phyloP scores from a whole-genome alignment of 2,888 invertebrate species.

The Graphium colonna region DNA sequence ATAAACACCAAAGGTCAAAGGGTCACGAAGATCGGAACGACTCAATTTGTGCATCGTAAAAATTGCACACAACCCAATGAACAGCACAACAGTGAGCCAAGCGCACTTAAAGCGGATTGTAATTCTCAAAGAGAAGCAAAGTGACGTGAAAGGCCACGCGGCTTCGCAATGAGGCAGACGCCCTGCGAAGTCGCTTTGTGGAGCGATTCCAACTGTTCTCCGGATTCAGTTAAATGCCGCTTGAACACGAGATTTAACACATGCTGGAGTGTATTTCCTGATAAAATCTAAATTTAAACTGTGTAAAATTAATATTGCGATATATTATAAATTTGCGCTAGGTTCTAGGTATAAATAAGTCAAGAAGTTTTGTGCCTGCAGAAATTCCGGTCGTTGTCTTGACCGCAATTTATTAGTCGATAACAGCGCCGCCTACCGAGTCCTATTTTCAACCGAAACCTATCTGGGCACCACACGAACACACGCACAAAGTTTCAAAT shows the following conservation, averaged over 20 bases:
- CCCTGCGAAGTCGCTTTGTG: slow-evolving; percentile 17
- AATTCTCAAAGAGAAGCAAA: slow-evolving; percentile 14
- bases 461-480: too few species aligned
- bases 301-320: too few species aligned
- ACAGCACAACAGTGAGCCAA: slow-evolving; percentile 4
- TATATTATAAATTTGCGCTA: not conserved
- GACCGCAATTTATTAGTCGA: too few species aligned
- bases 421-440: too few species aligned
- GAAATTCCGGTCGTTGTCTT: too few species aligned
- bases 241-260: not conserved
- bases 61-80: not conserved
- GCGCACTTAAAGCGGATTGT: slow-evolving; percentile 19
- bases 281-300: too few species aligned
- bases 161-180: slow-evolving; percentile 20
- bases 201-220: slow-evolving; percentile 14
- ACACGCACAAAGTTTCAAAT: too few species aligned
- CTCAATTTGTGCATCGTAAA: too few species aligned
- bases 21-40: too few species aligned
- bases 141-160: slow-evolving; percentile 17
- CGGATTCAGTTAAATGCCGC: not conserved
- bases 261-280: not conserved
- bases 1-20: too few species aligned
- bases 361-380: too few species aligned
- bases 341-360: not conserved
- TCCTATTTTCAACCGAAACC: too few species aligned